Conservation (phyloP, 2,797 vertebrate species). For the Gymnocypris eckloni region DNA sequence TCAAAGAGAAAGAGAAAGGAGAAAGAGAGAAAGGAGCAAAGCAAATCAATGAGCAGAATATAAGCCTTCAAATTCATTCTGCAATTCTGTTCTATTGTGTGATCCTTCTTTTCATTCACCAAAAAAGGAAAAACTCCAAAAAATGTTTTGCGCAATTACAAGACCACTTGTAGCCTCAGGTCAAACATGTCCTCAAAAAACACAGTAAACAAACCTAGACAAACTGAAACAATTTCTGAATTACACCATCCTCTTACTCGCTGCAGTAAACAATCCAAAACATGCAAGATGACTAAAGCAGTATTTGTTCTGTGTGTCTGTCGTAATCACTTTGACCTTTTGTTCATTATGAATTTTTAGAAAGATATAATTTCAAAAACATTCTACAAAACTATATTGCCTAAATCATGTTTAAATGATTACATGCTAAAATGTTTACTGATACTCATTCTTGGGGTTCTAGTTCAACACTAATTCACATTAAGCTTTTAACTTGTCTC, state of each 20-base stretch:
- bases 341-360: not conserved
- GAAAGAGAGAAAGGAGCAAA: not conserved
- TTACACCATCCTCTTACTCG: conserved; percentile 14
- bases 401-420: not conserved
- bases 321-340: conserved; percentile 16
- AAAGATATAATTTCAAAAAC: not conserved
- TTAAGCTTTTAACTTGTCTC: not conserved
- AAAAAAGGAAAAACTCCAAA: conserved; percentile 22
- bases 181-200: conserved; percentile 34
- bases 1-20: too few relatives aligned
- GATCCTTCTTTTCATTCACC: not conserved
- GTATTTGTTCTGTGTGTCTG: not conserved
- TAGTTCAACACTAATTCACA: not conserved
- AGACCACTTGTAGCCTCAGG: conserved; percentile 22
- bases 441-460: not conserved
- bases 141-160: conserved; percentile 17
- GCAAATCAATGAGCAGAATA: conserved; percentile 9
- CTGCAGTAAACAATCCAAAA: conserved; percentile 36
- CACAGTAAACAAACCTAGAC: conserved; percentile 33
- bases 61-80: not conserved
- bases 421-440: not conserved
- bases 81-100: not conserved
- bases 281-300: not conserved
- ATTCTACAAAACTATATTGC: not conserved
- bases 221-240: conserved; percentile 39